A percentile compares a stretch with the other conserved stretches of the same genome.
Evolutionary conservation across 2,888 invertebrate species (phyloP).

Genomic region (Nycteola revayana): DNA sequence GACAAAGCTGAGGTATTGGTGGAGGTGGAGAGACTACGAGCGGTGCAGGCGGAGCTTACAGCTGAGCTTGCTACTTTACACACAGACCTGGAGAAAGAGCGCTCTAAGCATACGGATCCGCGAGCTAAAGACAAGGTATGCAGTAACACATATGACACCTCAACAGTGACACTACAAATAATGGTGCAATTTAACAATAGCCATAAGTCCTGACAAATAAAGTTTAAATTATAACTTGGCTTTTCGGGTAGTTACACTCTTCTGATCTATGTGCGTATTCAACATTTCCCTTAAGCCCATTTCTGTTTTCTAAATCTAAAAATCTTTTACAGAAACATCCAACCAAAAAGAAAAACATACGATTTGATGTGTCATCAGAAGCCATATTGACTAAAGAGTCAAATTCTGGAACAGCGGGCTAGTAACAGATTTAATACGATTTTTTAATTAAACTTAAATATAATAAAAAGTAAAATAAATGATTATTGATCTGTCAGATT

Average conservation of each 20-base stretch:
- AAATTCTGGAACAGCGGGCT: slow-evolving; percentile 49
- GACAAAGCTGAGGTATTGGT: slow-evolving; percentile 89
- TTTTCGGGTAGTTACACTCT: too few relatives aligned
- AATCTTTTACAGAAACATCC: slow-evolving; percentile 59
- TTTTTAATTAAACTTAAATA: slow-evolving; percentile 25
- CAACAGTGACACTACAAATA: too few relatives aligned
- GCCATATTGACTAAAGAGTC: slow-evolving; percentile 58
- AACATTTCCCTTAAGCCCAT: too few relatives aligned
- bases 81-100: slow-evolving; percentile 88
- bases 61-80: slow-evolving; percentile 86
- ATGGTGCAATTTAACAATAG: too few relatives aligned
- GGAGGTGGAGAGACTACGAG: slow-evolving; percentile 86
- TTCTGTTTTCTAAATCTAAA: neutral
- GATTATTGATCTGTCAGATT: slow-evolving; percentile 25
- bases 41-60: slow-evolving; percentile 87
- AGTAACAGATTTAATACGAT: slow-evolving; percentile 30
- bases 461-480: slow-evolving; percentile 37
- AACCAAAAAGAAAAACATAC: slow-evolving; percentile 69
- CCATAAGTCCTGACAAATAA: too few relatives aligned
- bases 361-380: slow-evolving; percentile 73
- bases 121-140: slow-evolving; percentile 78
- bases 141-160: too few relatives aligned
- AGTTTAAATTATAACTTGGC: too few relatives aligned
- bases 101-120: slow-evolving; percentile 84
- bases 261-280: too few relatives aligned